Evolutionary conservation across 1,140 invertebrate genomes (phyloP).

Genomic region (Drosophila athabasca): DNA sequence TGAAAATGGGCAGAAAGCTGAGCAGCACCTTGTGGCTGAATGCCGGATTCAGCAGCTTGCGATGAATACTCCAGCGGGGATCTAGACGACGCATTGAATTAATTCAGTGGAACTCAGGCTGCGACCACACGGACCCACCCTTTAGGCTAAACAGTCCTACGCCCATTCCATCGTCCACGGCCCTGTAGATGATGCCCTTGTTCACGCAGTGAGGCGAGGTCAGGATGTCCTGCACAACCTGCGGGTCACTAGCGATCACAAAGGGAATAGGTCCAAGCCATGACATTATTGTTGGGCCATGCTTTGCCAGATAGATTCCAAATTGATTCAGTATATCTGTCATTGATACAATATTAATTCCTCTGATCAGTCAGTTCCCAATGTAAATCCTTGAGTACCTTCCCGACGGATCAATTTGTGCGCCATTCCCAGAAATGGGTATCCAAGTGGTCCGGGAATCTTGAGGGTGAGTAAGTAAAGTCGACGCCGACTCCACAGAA

Average conservation of each 20-base stretch:
- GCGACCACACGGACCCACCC: slow-evolving; percentile 19
- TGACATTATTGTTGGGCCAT: slow-evolving; percentile 35
- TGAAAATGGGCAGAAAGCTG: slow-evolving; percentile 53
- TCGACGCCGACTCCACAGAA: slow-evolving; percentile 73
- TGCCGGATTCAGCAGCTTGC: slow-evolving; percentile 45
- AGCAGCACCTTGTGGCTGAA: slow-evolving; percentile 51
- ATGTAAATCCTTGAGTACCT: slow-evolving; percentile 40
- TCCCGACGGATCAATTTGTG: slow-evolving; percentile 60
- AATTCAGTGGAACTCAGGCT: no score
- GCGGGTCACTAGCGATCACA: slow-evolving; percentile 50
- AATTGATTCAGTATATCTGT: slow-evolving; percentile 67
- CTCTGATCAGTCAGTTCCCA: not conserved
- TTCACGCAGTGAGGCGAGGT: slow-evolving; percentile 43
- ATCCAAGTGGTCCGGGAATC: slow-evolving; percentile 71
- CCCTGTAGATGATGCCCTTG: slow-evolving; percentile 26
- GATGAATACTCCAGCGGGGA: slow-evolving; percentile 45
- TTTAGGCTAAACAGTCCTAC: slow-evolving; percentile 39
- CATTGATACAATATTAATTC: slow-evolving; percentile 2
- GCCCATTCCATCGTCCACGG: slow-evolving; percentile 36
- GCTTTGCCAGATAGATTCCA: slow-evolving; percentile 22
- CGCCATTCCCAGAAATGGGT: slow-evolving; percentile 76
- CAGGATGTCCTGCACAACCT: slow-evolving; percentile 45
- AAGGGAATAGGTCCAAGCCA: slow-evolving; percentile 57
- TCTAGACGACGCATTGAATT: slow-evolving; percentile 22
- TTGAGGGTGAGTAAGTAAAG: slow-evolving; percentile 68